Evolutionary conservation across 2,113 vertebrate genomes (phyloP).

Genomic region (Syngnathus floridae): DNA sequence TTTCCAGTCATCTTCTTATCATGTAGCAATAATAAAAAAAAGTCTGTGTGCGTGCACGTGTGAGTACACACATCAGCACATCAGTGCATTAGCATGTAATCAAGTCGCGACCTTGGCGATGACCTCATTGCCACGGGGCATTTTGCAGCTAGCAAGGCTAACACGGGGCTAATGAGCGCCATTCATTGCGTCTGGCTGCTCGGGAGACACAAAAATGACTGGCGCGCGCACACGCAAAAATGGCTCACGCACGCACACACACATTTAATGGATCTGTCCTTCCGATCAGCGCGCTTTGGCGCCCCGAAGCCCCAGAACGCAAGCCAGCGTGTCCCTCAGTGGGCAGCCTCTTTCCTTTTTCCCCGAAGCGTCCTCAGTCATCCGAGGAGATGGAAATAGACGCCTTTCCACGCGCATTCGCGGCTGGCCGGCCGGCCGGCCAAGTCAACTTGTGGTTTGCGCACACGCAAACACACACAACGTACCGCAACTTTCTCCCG

Average conservation of each 20-base stretch:
- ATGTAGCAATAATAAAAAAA: neutral
- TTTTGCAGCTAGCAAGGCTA: constrained; percentile 57
- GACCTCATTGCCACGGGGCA: constrained; percentile 60
- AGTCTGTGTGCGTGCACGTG: neutral
- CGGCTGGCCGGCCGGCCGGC: constrained; percentile 1
- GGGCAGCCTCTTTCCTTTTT: constrained; percentile 43
- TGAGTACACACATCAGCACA: constrained; percentile 30
- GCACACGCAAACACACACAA: constrained; percentile 1
- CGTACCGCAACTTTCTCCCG: constrained; percentile 57
- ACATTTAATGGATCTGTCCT: constrained; percentile 59
- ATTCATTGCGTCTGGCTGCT: constrained; percentile 57
- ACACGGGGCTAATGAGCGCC: constrained; percentile 65
- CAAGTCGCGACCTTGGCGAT: constrained; percentile 52
- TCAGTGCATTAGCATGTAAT: constrained; percentile 53
- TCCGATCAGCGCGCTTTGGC: constrained; percentile 61
- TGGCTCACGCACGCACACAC: constrained; percentile 21
- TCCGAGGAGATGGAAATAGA: constrained; percentile 58
- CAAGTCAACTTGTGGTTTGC: constrained; percentile 31
- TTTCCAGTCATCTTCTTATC: neutral
- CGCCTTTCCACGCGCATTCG: constrained; percentile 61
- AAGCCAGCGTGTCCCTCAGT: constrained; percentile 55
- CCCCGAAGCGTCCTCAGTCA: constrained; percentile 59
- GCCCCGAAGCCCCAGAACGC: constrained; percentile 62
- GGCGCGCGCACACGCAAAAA: neutral
- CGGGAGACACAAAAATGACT: constrained; percentile 21